These are phyloP conservation scores for Drosophila sturtevanti DNA, from an alignment of 1,140 invertebrate species.

Conservation along the genomic window DNA sequence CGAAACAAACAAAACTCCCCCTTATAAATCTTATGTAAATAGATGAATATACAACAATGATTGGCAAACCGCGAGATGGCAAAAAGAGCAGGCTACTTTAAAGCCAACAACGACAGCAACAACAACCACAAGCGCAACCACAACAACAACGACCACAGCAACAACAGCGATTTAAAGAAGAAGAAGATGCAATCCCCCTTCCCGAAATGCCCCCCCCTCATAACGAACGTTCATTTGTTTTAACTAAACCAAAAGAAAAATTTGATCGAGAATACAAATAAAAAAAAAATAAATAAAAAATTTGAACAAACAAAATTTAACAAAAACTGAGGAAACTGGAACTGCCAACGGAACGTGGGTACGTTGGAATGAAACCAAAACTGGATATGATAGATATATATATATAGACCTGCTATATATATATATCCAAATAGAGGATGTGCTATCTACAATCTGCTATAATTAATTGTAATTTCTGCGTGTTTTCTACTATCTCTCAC, in stretches of 20 bases:
- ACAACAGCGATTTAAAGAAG: constrained; percentile 19
- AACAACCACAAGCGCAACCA: constrained; percentile 22
- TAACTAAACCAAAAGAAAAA: constrained; percentile 7
- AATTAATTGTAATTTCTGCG: constrained; percentile 68
- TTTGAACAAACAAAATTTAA: neutral
- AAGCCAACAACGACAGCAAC: constrained; percentile 42
- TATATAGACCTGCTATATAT: neutral
- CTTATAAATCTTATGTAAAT: constrained; percentile 75
- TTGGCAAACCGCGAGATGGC: constrained; percentile 82
- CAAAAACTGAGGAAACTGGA: constrained; percentile 13
- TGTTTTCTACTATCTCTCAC: constrained; percentile 52
- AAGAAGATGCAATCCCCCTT: constrained; percentile 31
- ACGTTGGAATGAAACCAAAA: constrained; percentile 33
- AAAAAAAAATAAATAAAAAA: constrained; percentile 1
- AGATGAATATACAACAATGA: constrained; percentile 83
- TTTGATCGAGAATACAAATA: neutral
- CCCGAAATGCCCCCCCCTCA: constrained; percentile 16
- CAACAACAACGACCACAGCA: constrained; percentile 27
- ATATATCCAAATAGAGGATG: constrained; percentile 8
- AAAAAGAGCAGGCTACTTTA: constrained; percentile 83
- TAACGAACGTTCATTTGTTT: constrained; percentile 13
- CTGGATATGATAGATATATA: neutral
- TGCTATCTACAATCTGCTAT: constrained; percentile 58
- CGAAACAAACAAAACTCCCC: constrained; percentile 24
- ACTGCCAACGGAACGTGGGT: constrained; percentile 30